These are phyloP conservation scores for Drosophila anomelani DNA, from an alignment of 2,888 invertebrate genomes.

Conservation along the genomic window DNA sequence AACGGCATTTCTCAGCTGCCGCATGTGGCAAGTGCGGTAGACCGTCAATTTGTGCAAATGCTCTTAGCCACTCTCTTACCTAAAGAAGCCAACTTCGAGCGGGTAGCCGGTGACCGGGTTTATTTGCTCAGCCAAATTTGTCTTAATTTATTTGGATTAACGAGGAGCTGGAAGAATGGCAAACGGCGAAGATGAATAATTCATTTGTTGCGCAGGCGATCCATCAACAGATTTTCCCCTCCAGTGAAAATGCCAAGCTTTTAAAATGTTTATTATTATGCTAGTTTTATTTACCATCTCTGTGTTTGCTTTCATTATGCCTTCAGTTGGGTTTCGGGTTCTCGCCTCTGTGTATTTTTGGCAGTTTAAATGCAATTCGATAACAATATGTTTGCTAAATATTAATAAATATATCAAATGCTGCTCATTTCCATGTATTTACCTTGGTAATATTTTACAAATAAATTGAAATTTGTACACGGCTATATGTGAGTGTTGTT, in stretches of 20 bases:
- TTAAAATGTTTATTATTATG: slow-evolving; percentile 75
- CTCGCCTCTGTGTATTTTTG: slow-evolving; percentile 36
- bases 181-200: slow-evolving; percentile 11
- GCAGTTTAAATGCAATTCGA: slow-evolving; percentile 70
- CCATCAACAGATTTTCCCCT: slow-evolving; percentile 9
- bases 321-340: slow-evolving; percentile 51
- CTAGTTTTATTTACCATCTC: slow-evolving; percentile 69
- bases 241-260: slow-evolving; percentile 38
- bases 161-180: slow-evolving; percentile 23
- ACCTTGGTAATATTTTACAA: slow-evolving; percentile 47
- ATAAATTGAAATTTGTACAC: slow-evolving; percentile 54
- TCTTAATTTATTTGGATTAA: slow-evolving; percentile 64
- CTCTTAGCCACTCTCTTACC: slow-evolving; percentile 50
- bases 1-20: slow-evolving; percentile 60
- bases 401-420: slow-evolving; percentile 77
- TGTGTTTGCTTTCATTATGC: slow-evolving; percentile 54
- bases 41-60: slow-evolving; percentile 78
- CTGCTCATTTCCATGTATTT: slow-evolving; percentile 34
- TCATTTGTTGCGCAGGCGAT: slow-evolving; percentile 15
- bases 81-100: slow-evolving; percentile 31
- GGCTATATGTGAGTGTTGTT: slow-evolving; percentile 7
- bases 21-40: slow-evolving; percentile 77
- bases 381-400: slow-evolving; percentile 79
- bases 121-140: slow-evolving; percentile 62
- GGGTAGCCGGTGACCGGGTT: slow-evolving; percentile 16